phyloP scores from a whole-genome alignment of 2,113 vertebrate species.

The Boleophthalmus pectinirostris region DNA sequence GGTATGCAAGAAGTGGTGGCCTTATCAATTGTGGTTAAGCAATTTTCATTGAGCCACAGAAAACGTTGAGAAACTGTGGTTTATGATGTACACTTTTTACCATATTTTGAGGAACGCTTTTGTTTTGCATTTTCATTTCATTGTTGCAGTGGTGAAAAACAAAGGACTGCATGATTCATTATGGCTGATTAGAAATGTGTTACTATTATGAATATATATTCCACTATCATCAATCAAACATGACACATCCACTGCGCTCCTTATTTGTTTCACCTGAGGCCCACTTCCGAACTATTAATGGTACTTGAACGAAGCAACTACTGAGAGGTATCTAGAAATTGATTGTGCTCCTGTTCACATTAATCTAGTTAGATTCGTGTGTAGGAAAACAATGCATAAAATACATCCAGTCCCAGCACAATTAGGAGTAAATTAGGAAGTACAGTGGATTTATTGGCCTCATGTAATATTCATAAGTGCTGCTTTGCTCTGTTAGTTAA shows the following conservation, averaged over 20 bases:
- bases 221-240: constrained; percentile 18
- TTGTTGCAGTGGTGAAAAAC: neutral
- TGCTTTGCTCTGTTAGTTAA: constrained; percentile 13
- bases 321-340: neutral
- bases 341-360: neutral
- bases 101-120: too few species aligned
- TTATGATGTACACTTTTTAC: too few species aligned
- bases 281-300: constrained; percentile 10
- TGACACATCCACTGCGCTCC: neutral
- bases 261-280: neutral
- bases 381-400: constrained; percentile 8
- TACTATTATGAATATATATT: constrained; percentile 12
- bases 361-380: constrained; percentile 12
- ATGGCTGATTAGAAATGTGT: neutral
- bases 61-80: too few species aligned
- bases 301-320: constrained; percentile 1
- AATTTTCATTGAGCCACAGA: too few species aligned
- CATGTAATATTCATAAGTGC: constrained; percentile 50
- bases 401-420: constrained; percentile 6
- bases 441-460: constrained; percentile 32
- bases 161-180: neutral
- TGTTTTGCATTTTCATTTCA: neutral
- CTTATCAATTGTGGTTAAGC: neutral
- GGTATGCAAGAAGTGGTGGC: neutral
- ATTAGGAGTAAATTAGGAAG: constrained; percentile 24